Conservation (phyloP, 2,888 invertebrate species). For the Seira sanloemensis region DNA sequence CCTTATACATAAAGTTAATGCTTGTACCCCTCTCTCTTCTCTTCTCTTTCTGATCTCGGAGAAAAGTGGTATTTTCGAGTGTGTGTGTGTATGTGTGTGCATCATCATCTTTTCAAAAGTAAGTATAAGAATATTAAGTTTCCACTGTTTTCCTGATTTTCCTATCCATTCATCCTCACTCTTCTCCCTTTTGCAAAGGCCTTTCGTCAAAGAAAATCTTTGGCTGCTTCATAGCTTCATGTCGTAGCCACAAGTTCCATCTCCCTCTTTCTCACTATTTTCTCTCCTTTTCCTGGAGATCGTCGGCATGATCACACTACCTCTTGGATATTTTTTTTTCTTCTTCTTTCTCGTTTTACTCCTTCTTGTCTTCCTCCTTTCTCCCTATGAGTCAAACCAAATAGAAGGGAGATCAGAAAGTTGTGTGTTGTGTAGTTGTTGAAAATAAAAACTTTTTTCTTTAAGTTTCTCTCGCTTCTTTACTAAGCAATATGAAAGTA, state of each 20-base stretch:
- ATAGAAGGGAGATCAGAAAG: slow-evolving; percentile 60
- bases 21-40: too few relatives aligned
- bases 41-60: too few relatives aligned
- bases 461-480: slow-evolving; percentile 51
- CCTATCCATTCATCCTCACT: slow-evolving; percentile 19
- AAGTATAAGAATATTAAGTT: slow-evolving; percentile 18
- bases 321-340: slow-evolving; percentile 49
- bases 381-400: slow-evolving; percentile 3
- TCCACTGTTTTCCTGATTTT: slow-evolving; percentile 32
- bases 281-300: slow-evolving; percentile 78
- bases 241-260: slow-evolving; percentile 62
- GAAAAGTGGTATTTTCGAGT: neutral
- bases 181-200: slow-evolving; percentile 14
- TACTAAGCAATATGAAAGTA: slow-evolving; percentile 33
- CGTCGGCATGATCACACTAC: slow-evolving; percentile 8
- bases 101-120: slow-evolving; percentile 6
- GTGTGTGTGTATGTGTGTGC: neutral
- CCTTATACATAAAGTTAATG: neutral
- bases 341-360: slow-evolving; percentile 30
- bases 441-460: slow-evolving; percentile 52
- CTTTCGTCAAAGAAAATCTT: slow-evolving; percentile 18
- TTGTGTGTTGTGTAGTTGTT: slow-evolving; percentile 49
- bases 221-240: slow-evolving; percentile 56
- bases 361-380: slow-evolving; percentile 37
- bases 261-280: slow-evolving; percentile 44